Conservation (phyloP, 2,888 invertebrate genomes). For the Cantharis flavilabris region DNA sequence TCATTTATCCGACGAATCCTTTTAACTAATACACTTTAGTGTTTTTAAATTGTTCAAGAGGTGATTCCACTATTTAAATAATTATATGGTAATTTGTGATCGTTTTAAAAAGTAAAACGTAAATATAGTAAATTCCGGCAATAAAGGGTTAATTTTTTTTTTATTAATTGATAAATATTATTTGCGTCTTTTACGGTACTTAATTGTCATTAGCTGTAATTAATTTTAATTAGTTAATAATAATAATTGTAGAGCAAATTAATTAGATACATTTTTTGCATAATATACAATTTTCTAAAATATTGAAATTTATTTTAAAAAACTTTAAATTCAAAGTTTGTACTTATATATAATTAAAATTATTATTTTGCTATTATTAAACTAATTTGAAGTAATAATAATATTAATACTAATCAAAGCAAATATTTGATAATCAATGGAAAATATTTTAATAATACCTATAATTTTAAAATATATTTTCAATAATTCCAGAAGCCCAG, state of each 20-base stretch:
- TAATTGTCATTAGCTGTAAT: background rate
- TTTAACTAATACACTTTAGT: conserved; percentile 9
- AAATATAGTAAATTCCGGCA: background rate
- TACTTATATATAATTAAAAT: too few species aligned
- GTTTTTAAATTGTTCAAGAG: background rate
- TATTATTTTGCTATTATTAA: too few species aligned
- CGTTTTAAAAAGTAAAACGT: background rate
- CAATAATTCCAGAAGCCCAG: too few species aligned
- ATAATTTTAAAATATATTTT: too few species aligned
- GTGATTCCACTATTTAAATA: background rate
- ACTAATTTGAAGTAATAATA: too few species aligned
- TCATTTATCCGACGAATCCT: conserved; percentile 24
- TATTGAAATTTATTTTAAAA: too few species aligned
- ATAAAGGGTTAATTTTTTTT: background rate
- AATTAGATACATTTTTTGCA: background rate
- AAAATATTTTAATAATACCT: too few species aligned
- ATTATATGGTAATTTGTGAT: background rate
- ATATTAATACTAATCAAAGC: too few species aligned
- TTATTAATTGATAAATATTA: background rate
- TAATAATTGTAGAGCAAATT: background rate
- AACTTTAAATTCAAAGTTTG: too few species aligned
- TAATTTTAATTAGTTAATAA: background rate
- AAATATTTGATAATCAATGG: too few species aligned
- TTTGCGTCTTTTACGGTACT: background rate
- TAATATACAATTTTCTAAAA: too few species aligned